These are phyloP conservation scores for Elanus axillaris DNA, from an alignment of 2,113 vertebrate species.

Conservation along the genomic window DNA sequence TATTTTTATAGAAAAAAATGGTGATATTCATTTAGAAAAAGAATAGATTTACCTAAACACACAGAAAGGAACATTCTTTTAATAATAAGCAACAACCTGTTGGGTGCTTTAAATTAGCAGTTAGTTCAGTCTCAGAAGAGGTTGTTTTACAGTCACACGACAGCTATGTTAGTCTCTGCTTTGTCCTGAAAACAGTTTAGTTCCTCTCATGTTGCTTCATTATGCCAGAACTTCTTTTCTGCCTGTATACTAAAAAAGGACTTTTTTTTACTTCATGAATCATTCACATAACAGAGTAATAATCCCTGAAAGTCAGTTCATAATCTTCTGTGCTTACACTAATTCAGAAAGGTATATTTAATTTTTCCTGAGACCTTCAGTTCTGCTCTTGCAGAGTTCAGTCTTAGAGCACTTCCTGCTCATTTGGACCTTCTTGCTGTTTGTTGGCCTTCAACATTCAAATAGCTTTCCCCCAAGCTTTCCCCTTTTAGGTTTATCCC, in stretches of 20 bases:
- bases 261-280: constrained; percentile 55
- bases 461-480: not conserved
- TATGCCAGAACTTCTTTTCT: not conserved
- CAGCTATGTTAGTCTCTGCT: constrained; percentile 9
- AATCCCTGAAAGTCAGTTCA: constrained; percentile 23
- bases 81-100: not conserved
- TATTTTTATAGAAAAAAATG: not conserved
- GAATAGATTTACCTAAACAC: not conserved
- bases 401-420: not conserved
- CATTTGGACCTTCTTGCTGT: not conserved
- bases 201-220: not conserved
- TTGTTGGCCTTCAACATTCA: not conserved
- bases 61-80: not conserved
- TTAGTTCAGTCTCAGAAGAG: not conserved
- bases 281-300: constrained; percentile 21
- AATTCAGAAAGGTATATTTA: constrained; percentile 40
- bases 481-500: not conserved
- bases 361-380: not conserved
- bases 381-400: not conserved
- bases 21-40: not conserved
- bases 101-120: not conserved
- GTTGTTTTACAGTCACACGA: not conserved
- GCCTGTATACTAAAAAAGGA: not conserved
- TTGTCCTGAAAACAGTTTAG: constrained; percentile 23
- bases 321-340: constrained; percentile 28